These are phyloP conservation scores for Melikaiella ostensackeni DNA, from an alignment of 2,888 invertebrate genomes.

Conservation along the genomic window DNA sequence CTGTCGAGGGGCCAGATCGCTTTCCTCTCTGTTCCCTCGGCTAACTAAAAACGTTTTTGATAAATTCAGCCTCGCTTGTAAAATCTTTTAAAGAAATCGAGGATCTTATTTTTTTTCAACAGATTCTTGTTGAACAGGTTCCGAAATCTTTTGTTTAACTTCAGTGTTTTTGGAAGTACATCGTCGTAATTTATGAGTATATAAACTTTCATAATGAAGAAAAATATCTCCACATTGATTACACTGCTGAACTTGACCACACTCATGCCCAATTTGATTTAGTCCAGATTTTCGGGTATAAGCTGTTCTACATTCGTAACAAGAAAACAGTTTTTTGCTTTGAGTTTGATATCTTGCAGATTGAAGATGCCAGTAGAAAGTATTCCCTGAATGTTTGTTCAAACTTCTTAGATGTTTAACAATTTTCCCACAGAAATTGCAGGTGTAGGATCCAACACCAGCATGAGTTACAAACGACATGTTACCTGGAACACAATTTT, in stretches of 20 bases:
- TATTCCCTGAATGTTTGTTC: slow-evolving; percentile 55
- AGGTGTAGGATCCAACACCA: slow-evolving; percentile 49
- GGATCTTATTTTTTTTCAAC: neutral
- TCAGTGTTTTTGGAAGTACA: slow-evolving; percentile 41
- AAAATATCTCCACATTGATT: slow-evolving; percentile 61
- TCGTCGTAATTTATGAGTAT: slow-evolving; percentile 54
- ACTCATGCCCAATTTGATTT: slow-evolving; percentile 66
- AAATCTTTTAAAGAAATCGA: neutral
- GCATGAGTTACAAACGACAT: neutral
- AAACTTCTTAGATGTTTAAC: slow-evolving; percentile 56
- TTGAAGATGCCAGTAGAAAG: slow-evolving; percentile 63
- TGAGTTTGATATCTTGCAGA: slow-evolving; percentile 57
- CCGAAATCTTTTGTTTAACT: neutral
- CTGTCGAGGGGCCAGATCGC: no score
- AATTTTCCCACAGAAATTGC: slow-evolving; percentile 61
- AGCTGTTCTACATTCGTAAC: slow-evolving; percentile 62
- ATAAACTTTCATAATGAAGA: slow-evolving; percentile 59
- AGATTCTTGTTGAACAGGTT: neutral
- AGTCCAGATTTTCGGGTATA: slow-evolving; percentile 63
- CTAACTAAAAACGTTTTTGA: no score
- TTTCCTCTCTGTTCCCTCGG: no score
- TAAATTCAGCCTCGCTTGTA: no score
- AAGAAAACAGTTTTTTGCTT: slow-evolving; percentile 58
- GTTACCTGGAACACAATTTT: slow-evolving; percentile 23
- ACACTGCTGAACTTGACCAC: slow-evolving; percentile 63